These are phyloP conservation scores for Neopelma chrysocephalum DNA, from an alignment of 2,797 vertebrate genomes.

Conservation along the genomic window DNA sequence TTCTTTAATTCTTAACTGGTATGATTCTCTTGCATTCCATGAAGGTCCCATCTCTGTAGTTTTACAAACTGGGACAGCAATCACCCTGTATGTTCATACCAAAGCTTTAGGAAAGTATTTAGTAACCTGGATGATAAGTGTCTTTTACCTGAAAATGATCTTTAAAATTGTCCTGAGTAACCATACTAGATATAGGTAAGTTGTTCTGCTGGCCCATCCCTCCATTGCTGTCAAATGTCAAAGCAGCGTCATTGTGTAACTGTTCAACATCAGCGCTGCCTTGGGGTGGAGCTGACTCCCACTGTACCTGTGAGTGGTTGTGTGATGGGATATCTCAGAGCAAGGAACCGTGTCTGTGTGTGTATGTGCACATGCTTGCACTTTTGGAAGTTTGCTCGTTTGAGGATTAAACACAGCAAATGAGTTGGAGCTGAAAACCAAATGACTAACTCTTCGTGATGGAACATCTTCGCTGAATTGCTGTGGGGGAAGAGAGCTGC, in stretches of 20 bases:
- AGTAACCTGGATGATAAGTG: neutral
- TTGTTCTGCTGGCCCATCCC: neutral
- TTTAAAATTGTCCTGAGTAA: neutral
- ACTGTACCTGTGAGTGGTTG: neutral
- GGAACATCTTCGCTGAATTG: neutral
- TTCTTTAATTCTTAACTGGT: neutral
- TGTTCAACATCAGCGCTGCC: accelerated
- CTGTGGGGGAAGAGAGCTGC: neutral
- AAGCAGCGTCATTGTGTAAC: accelerated
- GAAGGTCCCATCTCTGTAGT: neutral
- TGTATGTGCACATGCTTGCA: accelerated
- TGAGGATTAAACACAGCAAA: neutral
- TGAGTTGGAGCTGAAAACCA: neutral
- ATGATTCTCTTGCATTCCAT: neutral
- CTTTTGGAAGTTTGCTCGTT: neutral
- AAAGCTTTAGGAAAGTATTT: neutral
- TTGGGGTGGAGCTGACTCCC: neutral
- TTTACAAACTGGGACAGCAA: neutral
- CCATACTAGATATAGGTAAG: neutral
- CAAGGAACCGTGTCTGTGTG: accelerated
- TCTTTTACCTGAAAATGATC: neutral
- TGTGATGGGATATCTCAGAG: neutral
- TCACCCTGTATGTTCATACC: neutral
- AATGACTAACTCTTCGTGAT: neutral
- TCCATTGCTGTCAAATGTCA: neutral